Base-by-base conservation (phyloP, 2,888 invertebrate species). In the Plagodis dolabraria region DNA sequence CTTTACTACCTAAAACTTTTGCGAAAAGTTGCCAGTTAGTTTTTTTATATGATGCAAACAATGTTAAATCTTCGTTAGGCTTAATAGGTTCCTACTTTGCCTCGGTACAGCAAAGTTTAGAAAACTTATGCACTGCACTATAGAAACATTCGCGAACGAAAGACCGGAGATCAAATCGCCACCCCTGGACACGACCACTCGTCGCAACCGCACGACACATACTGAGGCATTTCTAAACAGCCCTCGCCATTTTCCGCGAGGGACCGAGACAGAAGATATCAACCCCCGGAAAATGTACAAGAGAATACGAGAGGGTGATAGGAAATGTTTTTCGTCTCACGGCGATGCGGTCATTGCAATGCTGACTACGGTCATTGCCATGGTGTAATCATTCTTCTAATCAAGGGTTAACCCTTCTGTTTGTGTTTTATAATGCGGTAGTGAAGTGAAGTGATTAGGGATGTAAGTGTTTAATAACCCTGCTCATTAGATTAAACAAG, bases 261-360 rank as follows among this genome's bases (percentile, higher is more conserved):
- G 65, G 82, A 88, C 59, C 65, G 77, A 75, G 85, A 86, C 43
- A 68, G 68, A 57, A 60, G 67, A 69, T 73, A 59, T 55, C 50
- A 64, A 57, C 63, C 66, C 65, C 54, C 65, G 79, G 81, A 63
- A 81, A 80, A 77, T 69, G 60, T 57, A 34, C n/a, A 54, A 6
- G 85, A 68, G 74, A 35, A 76, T 82, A 57, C 53, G 81, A 67
- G 89, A 89, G 49, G 64, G 76, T 36, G 51, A 71, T 71, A 81
- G 82, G 78, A 80, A 78, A 71, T 71, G 70, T 83, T 80, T 81
- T 80, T 79, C 89, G 89, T 89, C 90, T 90, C 89, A 85, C 75
- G 56, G 76, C 83, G 83, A 82, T 88, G 90, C 90, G 89, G 91
- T 89, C 86, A 86, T 86, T 89, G 89, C 89, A 89, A 84, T 80